Conservation (phyloP, 1,140 invertebrate genomes). For the Trichomalopsis sarcophagae region DNA sequence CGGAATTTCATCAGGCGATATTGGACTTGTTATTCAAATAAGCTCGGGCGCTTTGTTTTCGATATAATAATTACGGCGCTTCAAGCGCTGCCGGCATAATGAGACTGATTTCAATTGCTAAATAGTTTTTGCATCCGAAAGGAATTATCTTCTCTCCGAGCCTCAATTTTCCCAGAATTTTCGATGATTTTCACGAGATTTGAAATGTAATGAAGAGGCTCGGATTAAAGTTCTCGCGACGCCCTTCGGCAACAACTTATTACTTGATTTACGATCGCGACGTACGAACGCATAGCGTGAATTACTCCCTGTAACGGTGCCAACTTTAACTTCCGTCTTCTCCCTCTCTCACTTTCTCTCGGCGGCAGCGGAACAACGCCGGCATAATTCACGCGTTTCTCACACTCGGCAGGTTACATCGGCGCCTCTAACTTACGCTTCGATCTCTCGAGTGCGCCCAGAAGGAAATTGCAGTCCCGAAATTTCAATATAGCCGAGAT, state of each 20-base stretch:
- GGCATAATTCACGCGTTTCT: background rate
- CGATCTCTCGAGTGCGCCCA: background rate
- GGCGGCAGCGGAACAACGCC: background rate
- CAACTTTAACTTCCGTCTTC: background rate
- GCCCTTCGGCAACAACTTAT: background rate
- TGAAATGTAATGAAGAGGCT: no score
- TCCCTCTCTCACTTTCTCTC: background rate
- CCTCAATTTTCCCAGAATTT: no score
- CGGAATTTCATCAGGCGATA: background rate
- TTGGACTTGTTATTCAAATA: background rate
- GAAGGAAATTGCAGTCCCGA: constrained; percentile 4
- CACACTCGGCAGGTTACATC: background rate
- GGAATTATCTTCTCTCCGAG: background rate
- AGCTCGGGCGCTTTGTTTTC: background rate
- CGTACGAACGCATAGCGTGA: background rate
- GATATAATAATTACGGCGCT: background rate
- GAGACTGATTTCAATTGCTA: background rate
- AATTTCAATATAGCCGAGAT: constrained; percentile 23
- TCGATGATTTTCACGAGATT: no score
- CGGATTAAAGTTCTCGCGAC: no score
- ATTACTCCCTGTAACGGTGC: background rate
- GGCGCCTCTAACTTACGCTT: background rate
- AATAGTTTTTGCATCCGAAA: background rate
- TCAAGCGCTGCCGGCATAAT: background rate
- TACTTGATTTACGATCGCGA: background rate